phyloP scores from a whole-genome alignment of 2,113 vertebrate species.

The Heptranchias perlo region DNA sequence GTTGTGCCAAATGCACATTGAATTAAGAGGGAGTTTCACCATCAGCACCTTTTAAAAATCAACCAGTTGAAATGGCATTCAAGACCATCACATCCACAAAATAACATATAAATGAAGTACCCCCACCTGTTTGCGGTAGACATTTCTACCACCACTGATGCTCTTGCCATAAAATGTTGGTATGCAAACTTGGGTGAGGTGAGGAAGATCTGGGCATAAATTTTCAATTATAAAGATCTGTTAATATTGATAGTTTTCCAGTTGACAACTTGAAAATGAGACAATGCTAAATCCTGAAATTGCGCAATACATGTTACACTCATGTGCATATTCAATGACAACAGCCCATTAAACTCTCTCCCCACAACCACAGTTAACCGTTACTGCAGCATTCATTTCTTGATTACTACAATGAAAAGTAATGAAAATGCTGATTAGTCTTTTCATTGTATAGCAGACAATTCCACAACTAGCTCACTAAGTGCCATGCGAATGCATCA shows the following conservation, averaged over 20 bases:
- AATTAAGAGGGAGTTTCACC: neutral
- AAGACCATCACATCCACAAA: neutral
- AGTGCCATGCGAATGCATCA: neutral
- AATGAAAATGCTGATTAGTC: neutral
- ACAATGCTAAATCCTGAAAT: neutral
- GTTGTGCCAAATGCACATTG: neutral
- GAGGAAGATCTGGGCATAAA: neutral
- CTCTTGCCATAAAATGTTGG: neutral
- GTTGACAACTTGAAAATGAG: neutral
- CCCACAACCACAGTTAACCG: neutral
- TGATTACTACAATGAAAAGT: neutral
- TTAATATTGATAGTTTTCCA: slow-evolving; percentile 1
- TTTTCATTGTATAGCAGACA: neutral
- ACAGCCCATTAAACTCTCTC: neutral
- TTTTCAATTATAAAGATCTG: neutral
- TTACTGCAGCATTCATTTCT: neutral
- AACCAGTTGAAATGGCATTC: neutral
- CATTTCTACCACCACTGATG: neutral
- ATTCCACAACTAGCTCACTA: neutral
- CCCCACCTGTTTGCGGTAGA: neutral
- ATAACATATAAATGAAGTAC: neutral
- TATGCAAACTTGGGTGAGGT: neutral
- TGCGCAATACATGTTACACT: neutral
- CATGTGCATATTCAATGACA: neutral
- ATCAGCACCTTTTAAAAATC: slow-evolving; percentile 3